Percentiles rank a stretch among this genome's conserved stretches.
phyloP scores from a whole-genome alignment of 2,113 vertebrate species.

The Ploceus nigricollis region DNA sequence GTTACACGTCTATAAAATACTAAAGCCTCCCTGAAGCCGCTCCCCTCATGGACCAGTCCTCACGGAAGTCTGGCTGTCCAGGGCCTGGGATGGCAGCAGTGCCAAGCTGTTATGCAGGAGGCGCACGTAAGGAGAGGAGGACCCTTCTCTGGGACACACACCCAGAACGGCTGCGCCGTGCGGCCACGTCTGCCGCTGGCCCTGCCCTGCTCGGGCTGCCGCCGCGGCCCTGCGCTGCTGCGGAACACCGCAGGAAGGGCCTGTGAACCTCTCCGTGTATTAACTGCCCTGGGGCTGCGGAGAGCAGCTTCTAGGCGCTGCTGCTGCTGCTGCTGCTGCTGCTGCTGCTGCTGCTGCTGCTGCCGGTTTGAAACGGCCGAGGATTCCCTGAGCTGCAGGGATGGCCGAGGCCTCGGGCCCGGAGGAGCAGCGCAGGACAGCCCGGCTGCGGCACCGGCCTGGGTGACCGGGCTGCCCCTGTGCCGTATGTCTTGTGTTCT shows the following conservation, averaged over 20 bases:
- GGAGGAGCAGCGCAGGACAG: neutral
- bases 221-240: neutral
- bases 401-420: neutral
- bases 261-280: accelerated
- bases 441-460: neutral
- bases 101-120: neutral
- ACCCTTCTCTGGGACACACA: neutral
- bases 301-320: accelerated
- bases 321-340: neutral
- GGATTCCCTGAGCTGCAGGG: neutral
- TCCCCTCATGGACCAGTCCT: accelerated
- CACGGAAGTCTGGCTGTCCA: neutral
- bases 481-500: accelerated
- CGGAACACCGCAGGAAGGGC: accelerated
- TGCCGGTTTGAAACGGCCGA: accelerated
- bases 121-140: neutral
- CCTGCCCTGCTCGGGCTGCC: neutral
- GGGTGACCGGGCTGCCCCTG: neutral
- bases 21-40: neutral
- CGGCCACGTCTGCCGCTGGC: neutral
- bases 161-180: neutral
- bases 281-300: accelerated
- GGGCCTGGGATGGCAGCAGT: neutral
- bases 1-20: neutral
- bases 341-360: neutral